Percentiles rank a stretch among this genome's conserved stretches.
Conservation (phyloP, 2,113 vertebrate species). For the Vimba vimba region DNA sequence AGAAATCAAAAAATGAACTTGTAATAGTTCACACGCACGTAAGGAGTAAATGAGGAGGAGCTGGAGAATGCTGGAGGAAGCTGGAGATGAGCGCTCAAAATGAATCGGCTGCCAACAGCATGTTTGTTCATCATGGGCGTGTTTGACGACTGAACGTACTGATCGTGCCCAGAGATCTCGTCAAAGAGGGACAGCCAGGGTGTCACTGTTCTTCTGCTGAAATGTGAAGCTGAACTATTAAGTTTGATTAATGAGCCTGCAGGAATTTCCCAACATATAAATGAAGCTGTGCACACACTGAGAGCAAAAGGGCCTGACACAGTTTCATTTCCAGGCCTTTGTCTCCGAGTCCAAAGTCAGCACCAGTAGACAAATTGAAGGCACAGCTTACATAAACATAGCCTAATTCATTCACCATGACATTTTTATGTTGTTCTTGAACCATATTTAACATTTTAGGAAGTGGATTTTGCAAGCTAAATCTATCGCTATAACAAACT, state of each 20-base stretch:
- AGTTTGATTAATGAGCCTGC: neutral
- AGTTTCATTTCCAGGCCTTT: neutral
- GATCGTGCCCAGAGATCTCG: neutral
- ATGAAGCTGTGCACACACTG: slow-evolving; percentile 11
- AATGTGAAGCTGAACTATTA: slow-evolving; percentile 1
- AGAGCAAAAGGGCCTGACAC: neutral
- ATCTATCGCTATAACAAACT: neutral
- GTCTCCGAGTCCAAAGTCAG: neutral
- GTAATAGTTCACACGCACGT: no score
- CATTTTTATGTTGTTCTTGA: neutral
- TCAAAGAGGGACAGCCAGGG: neutral
- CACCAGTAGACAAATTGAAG: neutral
- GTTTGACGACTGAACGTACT: neutral
- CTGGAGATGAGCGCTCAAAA: neutral
- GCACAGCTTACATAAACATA: neutral
- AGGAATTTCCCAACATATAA: slow-evolving; percentile 1
- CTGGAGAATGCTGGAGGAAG: no score
- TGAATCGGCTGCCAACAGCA: neutral
- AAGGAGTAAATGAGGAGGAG: no score
- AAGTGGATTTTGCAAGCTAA: neutral
- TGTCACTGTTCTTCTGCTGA: neutral
- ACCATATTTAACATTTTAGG: neutral
- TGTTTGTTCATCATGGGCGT: neutral
- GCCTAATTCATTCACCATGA: neutral
- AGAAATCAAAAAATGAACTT: no score